These are phyloP conservation scores for Rugalucina vietnamica DNA, from an alignment of 2,888 invertebrate species.

Conservation along the genomic window DNA sequence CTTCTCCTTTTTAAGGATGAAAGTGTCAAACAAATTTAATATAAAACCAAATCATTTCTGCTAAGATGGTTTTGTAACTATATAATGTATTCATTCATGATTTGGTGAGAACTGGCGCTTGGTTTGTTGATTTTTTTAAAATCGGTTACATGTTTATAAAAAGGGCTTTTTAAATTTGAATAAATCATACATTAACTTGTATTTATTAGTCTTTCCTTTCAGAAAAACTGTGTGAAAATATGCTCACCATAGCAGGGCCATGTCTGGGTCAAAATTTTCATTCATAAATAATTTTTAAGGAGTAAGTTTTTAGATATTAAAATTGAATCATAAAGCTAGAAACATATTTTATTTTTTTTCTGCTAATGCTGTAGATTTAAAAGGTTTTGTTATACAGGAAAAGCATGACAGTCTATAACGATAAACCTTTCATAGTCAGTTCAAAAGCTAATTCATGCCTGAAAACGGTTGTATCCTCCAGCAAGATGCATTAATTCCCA, in stretches of 20 bases:
- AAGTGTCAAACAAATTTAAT: constrained; percentile 1
- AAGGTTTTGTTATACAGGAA: too few species aligned
- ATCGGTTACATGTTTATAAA: background rate
- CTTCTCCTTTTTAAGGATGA: background rate
- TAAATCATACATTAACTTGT: background rate
- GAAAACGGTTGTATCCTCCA: too few species aligned
- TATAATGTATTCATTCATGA: constrained; percentile 7
- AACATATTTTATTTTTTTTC: too few species aligned
- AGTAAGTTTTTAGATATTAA: too few species aligned
- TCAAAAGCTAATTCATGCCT: too few species aligned
- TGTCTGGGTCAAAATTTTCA: constrained; percentile 5
- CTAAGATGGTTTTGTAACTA: background rate
- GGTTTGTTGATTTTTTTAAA: background rate
- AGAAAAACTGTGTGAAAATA: background rate
- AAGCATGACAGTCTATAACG: too few species aligned
- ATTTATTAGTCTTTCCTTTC: background rate
- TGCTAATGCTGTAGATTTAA: too few species aligned
- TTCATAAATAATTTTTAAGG: too few species aligned
- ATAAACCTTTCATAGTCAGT: too few species aligned
- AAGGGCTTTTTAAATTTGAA: background rate
- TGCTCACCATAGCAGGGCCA: background rate
- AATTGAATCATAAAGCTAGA: too few species aligned
- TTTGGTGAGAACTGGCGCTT: background rate
- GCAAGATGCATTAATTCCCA: too few species aligned
- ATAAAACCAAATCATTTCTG: background rate